phyloP scores from a whole-genome alignment of 2,888 invertebrate species.

The Agapostemon virescens region DNA sequence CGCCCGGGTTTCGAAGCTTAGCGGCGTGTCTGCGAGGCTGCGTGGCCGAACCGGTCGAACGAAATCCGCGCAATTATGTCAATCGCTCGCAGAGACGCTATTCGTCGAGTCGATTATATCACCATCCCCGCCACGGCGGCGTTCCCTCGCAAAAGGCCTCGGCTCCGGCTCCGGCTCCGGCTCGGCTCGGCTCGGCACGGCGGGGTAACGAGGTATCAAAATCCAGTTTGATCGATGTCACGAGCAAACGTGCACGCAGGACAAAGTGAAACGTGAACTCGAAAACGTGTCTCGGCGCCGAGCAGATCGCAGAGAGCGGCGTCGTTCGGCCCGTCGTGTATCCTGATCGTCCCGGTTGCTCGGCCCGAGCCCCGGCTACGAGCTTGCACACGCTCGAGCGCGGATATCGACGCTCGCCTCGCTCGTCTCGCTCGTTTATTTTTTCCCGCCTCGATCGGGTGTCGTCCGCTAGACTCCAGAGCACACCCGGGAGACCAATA shows the following conservation, averaged over 20 bases:
- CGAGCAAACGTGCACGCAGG: slow-evolving; percentile 25
- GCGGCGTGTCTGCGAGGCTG: background rate
- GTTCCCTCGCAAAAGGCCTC: slow-evolving; percentile 18
- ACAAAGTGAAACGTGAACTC: slow-evolving; percentile 47
- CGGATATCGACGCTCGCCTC: slow-evolving; percentile 26
- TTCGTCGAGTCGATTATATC: slow-evolving; percentile 24
- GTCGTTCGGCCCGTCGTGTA: background rate
- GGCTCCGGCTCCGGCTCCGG: too few species aligned
- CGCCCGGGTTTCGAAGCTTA: background rate
- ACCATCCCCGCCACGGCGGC: background rate
- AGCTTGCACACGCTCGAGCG: slow-evolving; percentile 1
- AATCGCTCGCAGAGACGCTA: slow-evolving; percentile 12
- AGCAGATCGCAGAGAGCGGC: background rate
- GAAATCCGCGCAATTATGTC: slow-evolving; percentile 22
- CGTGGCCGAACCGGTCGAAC: background rate
- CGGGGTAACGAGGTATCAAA: slow-evolving; percentile 33
- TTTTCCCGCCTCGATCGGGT: slow-evolving; percentile 43
- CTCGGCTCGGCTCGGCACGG: background rate
- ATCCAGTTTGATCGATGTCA: slow-evolving; percentile 51
- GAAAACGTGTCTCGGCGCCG: slow-evolving; percentile 31
- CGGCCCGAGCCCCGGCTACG: background rate
- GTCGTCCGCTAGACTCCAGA: slow-evolving; percentile 51
- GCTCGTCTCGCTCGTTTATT: background rate
- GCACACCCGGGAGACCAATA: slow-evolving; percentile 64
- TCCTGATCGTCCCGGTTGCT: slow-evolving; percentile 24